Evolutionary conservation across 2,888 invertebrate genomes (phyloP).

Genomic region (Acleris laterana): DNA sequence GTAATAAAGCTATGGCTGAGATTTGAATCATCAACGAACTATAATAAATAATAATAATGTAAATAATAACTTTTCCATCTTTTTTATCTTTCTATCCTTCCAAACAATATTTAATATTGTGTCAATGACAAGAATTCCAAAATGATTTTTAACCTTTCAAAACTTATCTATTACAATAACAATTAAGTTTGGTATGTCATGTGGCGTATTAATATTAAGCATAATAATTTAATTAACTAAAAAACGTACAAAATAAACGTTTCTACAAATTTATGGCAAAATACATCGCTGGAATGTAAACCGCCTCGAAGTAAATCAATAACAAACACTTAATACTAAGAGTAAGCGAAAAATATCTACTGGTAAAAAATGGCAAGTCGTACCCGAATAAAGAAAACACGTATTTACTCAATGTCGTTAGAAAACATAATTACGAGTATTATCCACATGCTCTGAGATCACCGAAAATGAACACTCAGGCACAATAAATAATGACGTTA

Average conservation of each 20-base stretch:
- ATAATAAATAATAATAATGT: slow-evolving; percentile 38
- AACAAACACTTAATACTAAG: slow-evolving; percentile 25
- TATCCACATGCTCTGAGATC: no score
- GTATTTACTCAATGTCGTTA: slow-evolving; percentile 21
- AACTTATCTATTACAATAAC: neutral
- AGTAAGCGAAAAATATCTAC: slow-evolving; percentile 25
- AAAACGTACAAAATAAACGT: slow-evolving; percentile 38
- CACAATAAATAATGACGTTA: no score
- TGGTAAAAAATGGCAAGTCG: slow-evolving; percentile 36
- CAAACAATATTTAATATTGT: neutral
- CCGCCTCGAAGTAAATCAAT: slow-evolving; percentile 39
- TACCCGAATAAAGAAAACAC: slow-evolving; percentile 17
- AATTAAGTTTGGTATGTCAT: no score
- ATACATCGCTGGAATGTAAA: slow-evolving; percentile 41
- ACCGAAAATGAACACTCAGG: no score
- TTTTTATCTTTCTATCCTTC: slow-evolving; percentile 29
- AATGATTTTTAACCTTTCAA: neutral
- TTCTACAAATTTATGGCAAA: slow-evolving; percentile 32
- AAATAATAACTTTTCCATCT: slow-evolving; percentile 44
- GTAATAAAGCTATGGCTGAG: slow-evolving; percentile 45
- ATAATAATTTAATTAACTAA: neutral
- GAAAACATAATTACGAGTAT: neutral
- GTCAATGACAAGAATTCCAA: no score
- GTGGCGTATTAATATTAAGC: no score
- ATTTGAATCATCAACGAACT: slow-evolving; percentile 46